Percentiles rank a stretch among this genome's conserved stretches.
Conservation (phyloP, 1,140 invertebrate species). For the Anadara kagoshimensis region DNA sequence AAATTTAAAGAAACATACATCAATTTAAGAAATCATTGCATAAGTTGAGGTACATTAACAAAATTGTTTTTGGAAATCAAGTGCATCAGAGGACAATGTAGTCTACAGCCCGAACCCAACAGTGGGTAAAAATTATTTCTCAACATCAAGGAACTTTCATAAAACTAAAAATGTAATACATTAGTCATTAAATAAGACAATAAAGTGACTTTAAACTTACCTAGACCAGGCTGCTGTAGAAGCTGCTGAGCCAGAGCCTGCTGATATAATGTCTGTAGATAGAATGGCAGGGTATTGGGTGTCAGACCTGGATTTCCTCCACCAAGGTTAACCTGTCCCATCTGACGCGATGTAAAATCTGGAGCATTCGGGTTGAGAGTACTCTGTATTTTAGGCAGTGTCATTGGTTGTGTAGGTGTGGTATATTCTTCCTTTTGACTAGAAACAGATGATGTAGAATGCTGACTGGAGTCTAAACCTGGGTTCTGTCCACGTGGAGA, state of each 20-base stretch:
- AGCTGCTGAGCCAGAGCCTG: slow-evolving; percentile 46
- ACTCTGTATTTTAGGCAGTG: slow-evolving; percentile 77
- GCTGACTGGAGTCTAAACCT: slow-evolving; percentile 37
- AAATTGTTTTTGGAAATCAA: too few relatives aligned
- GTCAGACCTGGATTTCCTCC: slow-evolving; percentile 22
- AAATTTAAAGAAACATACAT: too few relatives aligned
- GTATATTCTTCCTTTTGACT: slow-evolving; percentile 69
- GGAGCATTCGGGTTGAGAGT: slow-evolving; percentile 91
- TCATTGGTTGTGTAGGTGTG: slow-evolving; percentile 73
- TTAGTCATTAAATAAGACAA: too few relatives aligned
- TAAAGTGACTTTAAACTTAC: slow-evolving; percentile 16
- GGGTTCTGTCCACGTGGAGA: slow-evolving; percentile 48
- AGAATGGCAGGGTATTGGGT: slow-evolving; percentile 19
- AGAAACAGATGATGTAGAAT: slow-evolving; percentile 29
- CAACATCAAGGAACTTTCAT: too few relatives aligned
- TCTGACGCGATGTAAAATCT: slow-evolving; percentile 79
- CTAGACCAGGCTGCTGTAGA: slow-evolving; percentile 22
- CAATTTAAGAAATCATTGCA: too few relatives aligned
- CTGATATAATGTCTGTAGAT: slow-evolving; percentile 43
- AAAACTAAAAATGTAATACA: too few relatives aligned
- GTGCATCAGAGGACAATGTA: too few relatives aligned
- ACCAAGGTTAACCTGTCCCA: slow-evolving; percentile 25
- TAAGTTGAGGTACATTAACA: too few relatives aligned
- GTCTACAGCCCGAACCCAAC: too few relatives aligned
- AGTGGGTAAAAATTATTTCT: too few relatives aligned